Evolutionary conservation across 2,113 vertebrate genomes (phyloP).

Genomic region (Phalacrocorax carbo): DNA sequence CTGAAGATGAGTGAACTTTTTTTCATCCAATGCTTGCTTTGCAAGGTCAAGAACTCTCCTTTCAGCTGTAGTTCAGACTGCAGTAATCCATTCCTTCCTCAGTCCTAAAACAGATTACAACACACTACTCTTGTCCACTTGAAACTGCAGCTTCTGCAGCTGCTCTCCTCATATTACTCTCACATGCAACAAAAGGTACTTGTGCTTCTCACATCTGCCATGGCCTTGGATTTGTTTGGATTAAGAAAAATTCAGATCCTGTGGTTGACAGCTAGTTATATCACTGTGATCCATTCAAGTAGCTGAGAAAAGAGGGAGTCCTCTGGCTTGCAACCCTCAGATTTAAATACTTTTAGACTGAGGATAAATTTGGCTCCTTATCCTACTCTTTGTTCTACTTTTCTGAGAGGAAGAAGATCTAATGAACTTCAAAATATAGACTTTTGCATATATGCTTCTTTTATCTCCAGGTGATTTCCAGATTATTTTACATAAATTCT

Average conservation of each 20-base stretch:
- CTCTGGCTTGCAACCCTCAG: background rate
- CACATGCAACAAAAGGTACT: background rate
- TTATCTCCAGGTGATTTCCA: background rate
- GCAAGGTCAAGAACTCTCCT: background rate
- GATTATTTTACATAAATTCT: background rate
- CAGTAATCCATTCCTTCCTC: background rate
- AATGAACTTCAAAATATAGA: background rate
- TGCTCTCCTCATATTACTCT: background rate
- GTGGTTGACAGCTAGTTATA: background rate
- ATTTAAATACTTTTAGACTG: background rate
- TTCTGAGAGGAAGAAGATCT: background rate
- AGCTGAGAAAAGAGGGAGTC: background rate
- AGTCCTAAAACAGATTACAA: background rate
- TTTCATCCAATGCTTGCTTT: background rate
- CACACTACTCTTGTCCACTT: background rate
- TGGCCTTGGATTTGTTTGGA: background rate
- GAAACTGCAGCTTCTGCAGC: background rate
- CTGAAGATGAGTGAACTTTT: background rate
- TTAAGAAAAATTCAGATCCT: background rate
- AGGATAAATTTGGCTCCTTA: background rate
- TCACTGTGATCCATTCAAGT: background rate
- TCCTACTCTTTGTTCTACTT: background rate
- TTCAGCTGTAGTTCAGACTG: background rate
- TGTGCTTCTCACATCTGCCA: background rate
- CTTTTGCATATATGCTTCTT: background rate